Conservation (phyloP, 2,797 vertebrate genomes). For the Gallinago solitaria region DNA sequence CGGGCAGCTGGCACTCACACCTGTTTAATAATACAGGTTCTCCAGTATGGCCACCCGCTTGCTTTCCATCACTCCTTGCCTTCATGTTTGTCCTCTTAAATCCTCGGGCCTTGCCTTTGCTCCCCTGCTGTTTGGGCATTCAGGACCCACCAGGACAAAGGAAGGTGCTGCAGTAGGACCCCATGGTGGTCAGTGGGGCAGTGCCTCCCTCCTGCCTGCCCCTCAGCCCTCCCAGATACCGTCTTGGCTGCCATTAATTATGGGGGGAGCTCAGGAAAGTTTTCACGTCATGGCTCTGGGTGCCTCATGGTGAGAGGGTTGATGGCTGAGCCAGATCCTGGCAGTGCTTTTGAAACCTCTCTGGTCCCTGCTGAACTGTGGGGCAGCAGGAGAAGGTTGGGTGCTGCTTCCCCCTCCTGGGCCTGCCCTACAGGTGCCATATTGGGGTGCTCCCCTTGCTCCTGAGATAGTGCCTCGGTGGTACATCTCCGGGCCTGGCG, state of each 20-base stretch:
- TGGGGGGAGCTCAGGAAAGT: neutral
- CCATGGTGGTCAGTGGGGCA: neutral
- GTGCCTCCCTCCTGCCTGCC: neutral
- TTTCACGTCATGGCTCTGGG: accelerated
- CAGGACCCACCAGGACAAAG: accelerated
- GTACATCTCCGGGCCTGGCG: accelerated
- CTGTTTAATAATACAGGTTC: neutral
- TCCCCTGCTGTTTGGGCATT: accelerated
- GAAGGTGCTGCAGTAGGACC: neutral
- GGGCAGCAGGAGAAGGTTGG: neutral
- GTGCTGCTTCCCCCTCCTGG: neutral
- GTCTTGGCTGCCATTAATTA: neutral
- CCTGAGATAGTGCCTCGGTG: neutral
- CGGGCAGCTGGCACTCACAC: neutral
- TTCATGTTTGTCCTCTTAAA: neutral
- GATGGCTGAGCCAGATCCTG: neutral
- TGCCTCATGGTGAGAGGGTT: accelerated
- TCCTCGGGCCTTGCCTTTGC: accelerated
- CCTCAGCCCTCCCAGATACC: neutral
- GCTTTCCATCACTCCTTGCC: neutral
- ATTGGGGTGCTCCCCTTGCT: neutral
- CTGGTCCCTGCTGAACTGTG: accelerated
- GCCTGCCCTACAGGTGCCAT: neutral
- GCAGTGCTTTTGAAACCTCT: neutral
- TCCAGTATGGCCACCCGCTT: accelerated